Conservation (phyloP, 2,113 vertebrate species). For the Indicator indicator region DNA sequence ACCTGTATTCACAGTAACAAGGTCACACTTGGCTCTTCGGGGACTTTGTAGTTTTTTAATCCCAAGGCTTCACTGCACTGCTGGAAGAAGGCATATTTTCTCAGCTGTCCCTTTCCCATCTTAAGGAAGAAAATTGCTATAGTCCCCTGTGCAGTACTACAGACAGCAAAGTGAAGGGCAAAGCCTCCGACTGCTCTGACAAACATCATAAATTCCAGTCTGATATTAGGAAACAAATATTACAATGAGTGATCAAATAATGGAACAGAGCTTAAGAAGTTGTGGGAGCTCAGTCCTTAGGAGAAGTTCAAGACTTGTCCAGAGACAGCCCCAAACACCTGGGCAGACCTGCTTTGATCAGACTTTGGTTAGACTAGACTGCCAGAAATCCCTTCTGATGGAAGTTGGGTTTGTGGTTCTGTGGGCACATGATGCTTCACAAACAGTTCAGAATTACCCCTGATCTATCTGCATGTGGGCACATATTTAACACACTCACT, state of each 20-base stretch:
- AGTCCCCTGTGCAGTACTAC: not conserved
- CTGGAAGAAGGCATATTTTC: not conserved
- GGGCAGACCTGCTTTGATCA: not conserved
- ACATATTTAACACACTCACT: not conserved
- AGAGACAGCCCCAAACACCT: not conserved
- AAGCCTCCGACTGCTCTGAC: not conserved
- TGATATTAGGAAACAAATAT: not conserved
- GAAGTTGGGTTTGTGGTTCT: not conserved
- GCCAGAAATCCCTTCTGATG: fast-evolving
- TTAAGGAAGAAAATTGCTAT: not conserved
- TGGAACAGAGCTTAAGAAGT: not conserved
- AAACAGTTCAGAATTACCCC: not conserved
- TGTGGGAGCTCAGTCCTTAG: not conserved
- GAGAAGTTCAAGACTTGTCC: not conserved
- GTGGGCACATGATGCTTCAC: not conserved
- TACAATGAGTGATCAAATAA: not conserved
- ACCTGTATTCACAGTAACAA: not conserved
- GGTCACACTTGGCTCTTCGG: not conserved
- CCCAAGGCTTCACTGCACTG: not conserved
- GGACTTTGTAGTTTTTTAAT: not conserved
- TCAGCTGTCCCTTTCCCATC: not conserved
- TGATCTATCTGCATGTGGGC: not conserved
- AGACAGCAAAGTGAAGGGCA: not conserved
- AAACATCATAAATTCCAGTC: not conserved
- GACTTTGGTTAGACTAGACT: not conserved